Percentiles rank a stretch among this genome's conserved stretches.
phyloP scores from a whole-genome alignment of 2,113 vertebrate genomes.

The Mobula hypostoma region DNA sequence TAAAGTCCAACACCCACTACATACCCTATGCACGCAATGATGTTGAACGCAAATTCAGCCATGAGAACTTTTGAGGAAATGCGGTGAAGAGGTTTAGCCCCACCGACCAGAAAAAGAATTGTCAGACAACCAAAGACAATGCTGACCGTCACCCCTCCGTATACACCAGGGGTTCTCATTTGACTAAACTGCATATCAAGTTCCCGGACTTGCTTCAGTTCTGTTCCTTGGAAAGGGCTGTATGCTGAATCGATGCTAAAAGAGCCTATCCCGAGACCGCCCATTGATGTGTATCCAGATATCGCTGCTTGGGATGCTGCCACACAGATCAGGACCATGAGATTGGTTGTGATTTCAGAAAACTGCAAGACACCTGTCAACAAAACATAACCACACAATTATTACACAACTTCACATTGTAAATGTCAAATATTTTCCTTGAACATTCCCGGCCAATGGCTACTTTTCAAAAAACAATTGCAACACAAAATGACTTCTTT shows the following conservation, averaged over 20 bases:
- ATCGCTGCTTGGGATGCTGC: conserved; percentile 62
- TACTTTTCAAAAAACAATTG: not conserved
- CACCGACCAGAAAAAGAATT: conserved; percentile 66
- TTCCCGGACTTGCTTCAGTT: conserved; percentile 65
- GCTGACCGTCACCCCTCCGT: conserved; percentile 67
- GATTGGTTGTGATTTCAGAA: conserved; percentile 60
- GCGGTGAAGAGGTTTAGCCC: conserved; percentile 62
- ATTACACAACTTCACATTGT: not conserved
- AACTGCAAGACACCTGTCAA: conserved; percentile 66
- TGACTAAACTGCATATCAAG: conserved; percentile 78
- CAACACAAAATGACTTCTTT: not conserved
- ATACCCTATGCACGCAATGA: conserved; percentile 54
- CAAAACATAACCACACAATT: not conserved
- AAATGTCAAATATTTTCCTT: not conserved
- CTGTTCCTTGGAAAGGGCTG: conserved; percentile 70
- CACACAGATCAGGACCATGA: conserved; percentile 68
- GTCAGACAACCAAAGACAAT: conserved; percentile 56
- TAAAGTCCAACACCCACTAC: conserved; percentile 69
- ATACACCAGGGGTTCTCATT: conserved; percentile 74
- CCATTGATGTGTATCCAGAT: conserved; percentile 59
- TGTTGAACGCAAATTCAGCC: conserved; percentile 60
- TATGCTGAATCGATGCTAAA: conserved; percentile 61
- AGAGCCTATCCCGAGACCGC: conserved; percentile 48
- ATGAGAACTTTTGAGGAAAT: conserved; percentile 56
- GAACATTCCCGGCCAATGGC: not conserved